Conservation (phyloP, 2,113 vertebrate species). For the Sinosuthora webbiana region DNA sequence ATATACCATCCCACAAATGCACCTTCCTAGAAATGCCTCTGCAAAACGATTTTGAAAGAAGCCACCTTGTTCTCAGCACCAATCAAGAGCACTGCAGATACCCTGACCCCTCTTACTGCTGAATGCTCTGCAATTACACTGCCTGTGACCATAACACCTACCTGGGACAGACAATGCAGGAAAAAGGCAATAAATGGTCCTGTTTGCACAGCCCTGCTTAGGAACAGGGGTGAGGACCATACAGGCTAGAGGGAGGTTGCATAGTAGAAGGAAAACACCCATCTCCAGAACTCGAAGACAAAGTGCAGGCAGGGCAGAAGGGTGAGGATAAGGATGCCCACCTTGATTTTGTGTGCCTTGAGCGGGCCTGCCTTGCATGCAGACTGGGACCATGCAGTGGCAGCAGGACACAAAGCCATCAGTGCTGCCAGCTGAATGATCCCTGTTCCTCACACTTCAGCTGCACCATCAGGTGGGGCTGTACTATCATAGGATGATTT, state of each 20-base stretch:
- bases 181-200: background rate
- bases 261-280: background rate
- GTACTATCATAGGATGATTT: background rate
- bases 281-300: background rate
- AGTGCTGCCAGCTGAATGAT: background rate
- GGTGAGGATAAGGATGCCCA: background rate
- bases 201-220: background rate
- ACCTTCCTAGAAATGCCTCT: background rate
- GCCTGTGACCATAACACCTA: background rate
- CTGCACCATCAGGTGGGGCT: background rate
- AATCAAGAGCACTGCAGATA: background rate
- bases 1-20: background rate
- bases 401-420: background rate
- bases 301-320: background rate
- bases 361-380: background rate
- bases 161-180: rapidly evolving
- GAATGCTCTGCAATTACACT: background rate
- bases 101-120: background rate
- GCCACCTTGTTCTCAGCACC: background rate
- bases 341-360: background rate
- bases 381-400: rapidly evolving
- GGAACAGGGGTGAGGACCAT: background rate
- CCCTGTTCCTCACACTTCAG: background rate
- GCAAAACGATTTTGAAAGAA: background rate
- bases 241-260: background rate